Base-by-base conservation (phyloP, 2,888 invertebrate species). In the Malthinus seriepunctatus region DNA sequence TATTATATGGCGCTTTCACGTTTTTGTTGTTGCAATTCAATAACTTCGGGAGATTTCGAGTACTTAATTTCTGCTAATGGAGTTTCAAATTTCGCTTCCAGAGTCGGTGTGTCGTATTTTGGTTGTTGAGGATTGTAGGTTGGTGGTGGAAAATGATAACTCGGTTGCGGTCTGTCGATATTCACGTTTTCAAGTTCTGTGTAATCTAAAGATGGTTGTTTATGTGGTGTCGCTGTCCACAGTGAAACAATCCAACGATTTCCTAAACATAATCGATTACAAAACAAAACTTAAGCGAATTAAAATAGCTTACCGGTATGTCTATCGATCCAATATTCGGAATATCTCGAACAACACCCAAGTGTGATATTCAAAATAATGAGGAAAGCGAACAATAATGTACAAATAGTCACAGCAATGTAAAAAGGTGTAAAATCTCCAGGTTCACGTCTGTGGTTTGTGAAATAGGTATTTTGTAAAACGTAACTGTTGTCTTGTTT, bases 371-470 rank as follows among this genome's bases (percentile, higher is more conserved):
- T 94, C 59, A 94, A 74, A 63, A 91, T 82, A 62, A 93, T 82
- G 59, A 95, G 79, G 14, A 86, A 80, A 8, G 86, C 83, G 51
- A 87, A 84, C 66, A 94, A 76, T 35, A 92, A 81, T 4, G 91
- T 85, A 77, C 91, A 89, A 75, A 94, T 85, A 23, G 89, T 86
- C 63, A 94, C 88, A 11, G 88, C 85, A 67, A 91, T 86, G 81
- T 94, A 94, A 80, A 95, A 94, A 42, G 89, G 86, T n/a, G 90
- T 88, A 74, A 89, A 94, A 78, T 93, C 89, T 60, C 91, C 89
- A 77, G 82, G 84, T 62, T 81, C 80, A 9, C 59, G 12, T 32
- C 55, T 60, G 69, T 80, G 82, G 63, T 82, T 81, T 63, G 79
- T 80, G 65, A 83, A 86, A 69, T 83, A 85, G 42, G 86, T 86